A percentile compares a stretch with the other conserved stretches of the same genome.
Conservation (phyloP, 2,113 vertebrate species). For the Epinephelus cyanopodus region DNA sequence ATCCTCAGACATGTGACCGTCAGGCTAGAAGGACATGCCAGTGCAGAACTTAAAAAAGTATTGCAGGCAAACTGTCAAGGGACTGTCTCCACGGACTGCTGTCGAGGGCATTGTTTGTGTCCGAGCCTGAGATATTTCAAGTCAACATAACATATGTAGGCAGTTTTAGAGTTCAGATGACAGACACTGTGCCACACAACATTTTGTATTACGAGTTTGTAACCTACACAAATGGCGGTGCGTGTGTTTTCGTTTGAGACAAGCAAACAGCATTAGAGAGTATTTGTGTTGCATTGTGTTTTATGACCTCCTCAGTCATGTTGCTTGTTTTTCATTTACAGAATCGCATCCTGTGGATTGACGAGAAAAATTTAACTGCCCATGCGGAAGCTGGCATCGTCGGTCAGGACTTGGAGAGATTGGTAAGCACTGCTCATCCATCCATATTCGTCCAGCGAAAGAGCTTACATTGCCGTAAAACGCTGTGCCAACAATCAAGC, state of each 20-base stretch:
- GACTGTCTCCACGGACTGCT: constrained; percentile 11
- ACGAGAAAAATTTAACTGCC: constrained; percentile 97
- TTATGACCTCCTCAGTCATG: constrained; percentile 12
- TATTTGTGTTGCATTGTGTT: constrained; percentile 6
- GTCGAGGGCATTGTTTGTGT: constrained; percentile 13
- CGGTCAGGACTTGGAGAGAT: constrained; percentile 96
- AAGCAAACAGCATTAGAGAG: background rate
- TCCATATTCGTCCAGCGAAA: constrained; percentile 39
- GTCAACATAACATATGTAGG: constrained; percentile 46
- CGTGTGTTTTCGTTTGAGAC: background rate
- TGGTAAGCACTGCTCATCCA: constrained; percentile 83
- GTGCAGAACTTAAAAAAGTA: constrained; percentile 24
- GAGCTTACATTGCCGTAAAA: constrained; percentile 17
- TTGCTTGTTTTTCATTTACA: constrained; percentile 65
- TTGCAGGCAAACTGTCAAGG: constrained; percentile 32
- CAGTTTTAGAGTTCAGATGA: constrained; percentile 20
- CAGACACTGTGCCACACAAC: constrained; percentile 22
- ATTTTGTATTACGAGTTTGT: constrained; percentile 36
- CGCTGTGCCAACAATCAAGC: constrained; percentile 20
- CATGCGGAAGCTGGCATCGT: constrained; percentile 96
- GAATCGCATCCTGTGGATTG: constrained; percentile 98
- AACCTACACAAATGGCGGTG: constrained; percentile 1
- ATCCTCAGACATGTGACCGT: constrained; percentile 29
- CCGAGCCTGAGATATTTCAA: constrained; percentile 32
- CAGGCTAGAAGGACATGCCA: constrained; percentile 31